Conservation (phyloP, 2,888 invertebrate species). For the Cosmia trapezina region DNA sequence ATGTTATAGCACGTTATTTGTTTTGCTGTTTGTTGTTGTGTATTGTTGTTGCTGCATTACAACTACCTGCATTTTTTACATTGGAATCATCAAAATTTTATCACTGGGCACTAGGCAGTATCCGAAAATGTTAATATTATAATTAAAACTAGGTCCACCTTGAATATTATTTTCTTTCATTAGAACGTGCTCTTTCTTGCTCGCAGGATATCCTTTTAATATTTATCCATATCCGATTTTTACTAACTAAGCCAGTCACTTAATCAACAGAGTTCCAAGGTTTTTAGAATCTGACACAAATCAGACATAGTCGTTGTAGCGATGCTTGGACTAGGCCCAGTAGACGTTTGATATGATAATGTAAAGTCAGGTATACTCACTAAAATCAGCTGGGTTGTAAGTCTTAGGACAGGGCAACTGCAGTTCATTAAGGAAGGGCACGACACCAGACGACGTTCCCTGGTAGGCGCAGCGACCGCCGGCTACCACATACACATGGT, state of each 20-base stretch:
- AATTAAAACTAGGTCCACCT: not conserved
- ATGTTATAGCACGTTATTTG: not conserved
- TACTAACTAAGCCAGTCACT: not conserved
- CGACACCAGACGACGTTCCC: constrained; percentile 94
- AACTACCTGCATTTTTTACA: not conserved
- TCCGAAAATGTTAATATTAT: not conserved
- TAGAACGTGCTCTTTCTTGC: not conserved
- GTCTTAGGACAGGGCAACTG: constrained; percentile 96
- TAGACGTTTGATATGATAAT: not conserved
- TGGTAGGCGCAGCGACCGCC: constrained; percentile 97
- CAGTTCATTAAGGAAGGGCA: constrained; percentile 94
- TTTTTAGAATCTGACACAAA: not conserved
- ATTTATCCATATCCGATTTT: not conserved
- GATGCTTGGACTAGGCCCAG: not conserved
- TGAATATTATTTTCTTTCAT: not conserved
- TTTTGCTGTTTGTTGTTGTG: not conserved
- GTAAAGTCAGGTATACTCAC: constrained; percentile 89
- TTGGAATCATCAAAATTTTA: not conserved
- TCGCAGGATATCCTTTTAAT: not conserved
- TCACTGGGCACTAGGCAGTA: not conserved
- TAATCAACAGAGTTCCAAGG: not conserved
- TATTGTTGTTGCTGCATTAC: not conserved
- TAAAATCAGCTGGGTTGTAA: constrained; percentile 99
- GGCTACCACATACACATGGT: constrained; percentile 96
- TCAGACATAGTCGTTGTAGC: not conserved